Evolutionary conservation across 2,797 vertebrate genomes (phyloP), one percentile per base, ranked within the genome.

Genomic region (Poeciliopsis presidionis): DNA sequence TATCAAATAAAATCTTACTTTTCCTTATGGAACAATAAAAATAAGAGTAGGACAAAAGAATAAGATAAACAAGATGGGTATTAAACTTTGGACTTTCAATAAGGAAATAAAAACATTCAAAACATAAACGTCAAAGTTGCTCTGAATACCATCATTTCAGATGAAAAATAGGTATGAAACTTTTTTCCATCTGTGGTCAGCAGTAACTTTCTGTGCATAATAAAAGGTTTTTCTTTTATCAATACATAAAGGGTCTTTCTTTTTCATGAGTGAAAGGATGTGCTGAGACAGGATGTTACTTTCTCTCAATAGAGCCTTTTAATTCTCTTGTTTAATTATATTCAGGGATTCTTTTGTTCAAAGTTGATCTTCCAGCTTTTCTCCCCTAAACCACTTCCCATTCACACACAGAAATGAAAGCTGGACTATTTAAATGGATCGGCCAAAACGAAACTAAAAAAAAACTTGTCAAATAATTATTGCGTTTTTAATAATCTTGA

Each of bases 281-380:
- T 85, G 93, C 86, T 92, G 90, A 95, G 84, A 91, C 91, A 90
- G 86, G 86, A 91, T 87, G 85, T 93, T 94, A 85, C 88, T 89
- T 85, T 85, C 84, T 85, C 81, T 83, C 81, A 74, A 81, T 71
- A 84, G 69, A 89, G 79, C 87, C 83, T 86, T 91, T 80, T 86
- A 81, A 93, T 94, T 93, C 85, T 90, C 88, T 80, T 83, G 79
- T 89, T 89, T 94, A 94, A 94, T 94, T 94, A 91, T 83, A 87
- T 93, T 91, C 83, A 83, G 79, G 84, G 77, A 85, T 85, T 91
- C 93, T 84, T 90, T 92, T 93, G 92, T 91, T 92, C 75, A 22
- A 45, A 72, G 92, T 92, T 89, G 90, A 92, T 90, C 90, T 89
- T 71, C 67, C 74, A 75, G 85, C 87, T 83, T 89, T 86, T 91